Evolutionary conservation across 2,888 invertebrate genomes (phyloP).

Genomic region (Chloromyia formosa): DNA sequence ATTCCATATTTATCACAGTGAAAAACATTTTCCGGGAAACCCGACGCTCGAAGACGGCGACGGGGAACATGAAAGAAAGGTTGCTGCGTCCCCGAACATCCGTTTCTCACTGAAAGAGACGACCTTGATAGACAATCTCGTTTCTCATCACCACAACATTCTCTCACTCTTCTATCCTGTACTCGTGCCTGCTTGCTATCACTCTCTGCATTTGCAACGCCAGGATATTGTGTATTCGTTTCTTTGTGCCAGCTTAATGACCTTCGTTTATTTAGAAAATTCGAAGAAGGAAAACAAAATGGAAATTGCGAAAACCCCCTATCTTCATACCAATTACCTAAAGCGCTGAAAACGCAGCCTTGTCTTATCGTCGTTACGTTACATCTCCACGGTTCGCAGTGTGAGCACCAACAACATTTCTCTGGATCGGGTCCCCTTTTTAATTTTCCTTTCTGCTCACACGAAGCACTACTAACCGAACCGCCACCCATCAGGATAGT

Average conservation of each 20-base stretch:
- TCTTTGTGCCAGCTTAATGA: constrained; percentile 24
- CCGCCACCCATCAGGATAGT: constrained; percentile 18
- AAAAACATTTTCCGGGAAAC: constrained; percentile 19
- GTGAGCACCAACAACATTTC: constrained; percentile 17
- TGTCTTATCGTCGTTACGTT: no score
- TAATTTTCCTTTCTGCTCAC: constrained; percentile 39
- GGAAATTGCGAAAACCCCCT: constrained; percentile 27
- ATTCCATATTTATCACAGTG: constrained; percentile 2
- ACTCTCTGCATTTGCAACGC: neutral
- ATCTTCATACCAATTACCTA: constrained; percentile 26
- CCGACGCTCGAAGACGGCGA: neutral
- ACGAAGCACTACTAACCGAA: neutral
- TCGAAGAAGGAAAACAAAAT: constrained; percentile 38
- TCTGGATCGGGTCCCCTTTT: constrained; percentile 14
- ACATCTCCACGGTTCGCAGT: no score
- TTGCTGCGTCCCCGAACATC: constrained; percentile 12
- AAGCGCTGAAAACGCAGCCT: constrained; percentile 29
- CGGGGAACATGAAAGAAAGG: neutral
- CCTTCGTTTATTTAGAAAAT: constrained; percentile 19
- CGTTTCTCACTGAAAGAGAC: constrained; percentile 32
- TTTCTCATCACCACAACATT: constrained; percentile 14
- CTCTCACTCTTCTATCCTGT: constrained; percentile 29
- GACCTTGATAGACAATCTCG: constrained; percentile 43
- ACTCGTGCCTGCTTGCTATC: neutral
- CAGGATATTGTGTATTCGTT: constrained; percentile 23